Percentiles rank a stretch among this genome's conserved stretches.
Conservation (phyloP, 1,140 invertebrate species). For the Parasteatoda tepidariorum region DNA sequence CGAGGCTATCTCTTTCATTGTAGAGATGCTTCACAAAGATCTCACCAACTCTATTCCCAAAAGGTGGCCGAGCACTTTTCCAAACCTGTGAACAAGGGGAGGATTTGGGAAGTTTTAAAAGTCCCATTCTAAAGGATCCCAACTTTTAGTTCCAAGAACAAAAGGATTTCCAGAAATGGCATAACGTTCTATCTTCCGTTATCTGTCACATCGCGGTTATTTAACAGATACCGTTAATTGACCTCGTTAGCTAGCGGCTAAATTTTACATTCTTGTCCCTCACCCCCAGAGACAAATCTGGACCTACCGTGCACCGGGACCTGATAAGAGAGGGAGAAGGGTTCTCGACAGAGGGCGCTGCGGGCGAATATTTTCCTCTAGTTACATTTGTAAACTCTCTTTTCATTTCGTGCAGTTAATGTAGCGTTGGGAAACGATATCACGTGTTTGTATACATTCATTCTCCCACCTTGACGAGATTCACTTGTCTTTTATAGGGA, state of each 20-base stretch:
- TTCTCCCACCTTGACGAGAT: conserved; percentile 22
- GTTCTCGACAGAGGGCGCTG: conserved; percentile 14
- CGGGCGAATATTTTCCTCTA: conserved; percentile 4
- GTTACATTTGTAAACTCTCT: conserved; percentile 39
- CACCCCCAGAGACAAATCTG: conserved; percentile 1
- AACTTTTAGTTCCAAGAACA: conserved; percentile 30
- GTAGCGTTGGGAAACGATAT: conserved; percentile 47
- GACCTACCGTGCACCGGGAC: conserved; percentile 7
- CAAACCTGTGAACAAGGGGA: neutral
- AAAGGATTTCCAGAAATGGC: conserved; percentile 19
- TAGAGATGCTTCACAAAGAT: too few species aligned
- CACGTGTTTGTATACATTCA: neutral
- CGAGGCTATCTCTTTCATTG: too few species aligned
- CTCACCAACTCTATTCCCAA: neutral
- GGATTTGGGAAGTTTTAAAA: neutral
- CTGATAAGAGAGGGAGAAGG: neutral
- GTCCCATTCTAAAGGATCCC: neutral
- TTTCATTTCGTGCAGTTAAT: conserved; percentile 38
- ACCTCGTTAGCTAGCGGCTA: conserved; percentile 52
- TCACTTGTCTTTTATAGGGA: neutral
- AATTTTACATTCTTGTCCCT: conserved; percentile 48
- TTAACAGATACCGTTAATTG: conserved; percentile 60
- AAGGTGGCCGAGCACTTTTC: neutral
- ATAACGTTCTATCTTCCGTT: conserved; percentile 10
- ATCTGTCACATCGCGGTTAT: conserved; percentile 55